Conservation (phyloP, 2,797 vertebrate species). For the Eulemur rubriventer region DNA sequence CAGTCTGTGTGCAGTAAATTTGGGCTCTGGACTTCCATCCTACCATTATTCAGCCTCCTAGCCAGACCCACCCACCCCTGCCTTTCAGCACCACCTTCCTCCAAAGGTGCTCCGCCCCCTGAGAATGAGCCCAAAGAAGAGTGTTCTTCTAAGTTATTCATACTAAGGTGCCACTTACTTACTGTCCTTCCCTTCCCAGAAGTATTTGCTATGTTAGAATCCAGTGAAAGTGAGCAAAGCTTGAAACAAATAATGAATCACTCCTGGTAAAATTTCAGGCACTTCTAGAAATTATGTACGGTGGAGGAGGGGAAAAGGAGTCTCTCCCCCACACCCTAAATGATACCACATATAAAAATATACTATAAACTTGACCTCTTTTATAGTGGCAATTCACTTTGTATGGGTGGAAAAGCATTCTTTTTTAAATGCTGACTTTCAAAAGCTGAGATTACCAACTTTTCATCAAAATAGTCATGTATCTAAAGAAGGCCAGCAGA, state of each 20-base stretch:
- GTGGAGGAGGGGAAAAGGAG: neutral
- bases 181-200: constrained; percentile 4
- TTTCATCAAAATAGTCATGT: constrained; percentile 12
- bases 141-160: constrained; percentile 58
- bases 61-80: neutral
- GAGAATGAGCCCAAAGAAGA: neutral
- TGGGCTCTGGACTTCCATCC: neutral
- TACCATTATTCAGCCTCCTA: neutral
- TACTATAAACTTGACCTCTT: neutral
- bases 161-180: neutral
- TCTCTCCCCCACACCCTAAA: neutral
- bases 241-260: constrained; percentile 36
- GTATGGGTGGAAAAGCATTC: neutral
- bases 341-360: neutral
- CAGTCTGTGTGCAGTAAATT: neutral
- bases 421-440: constrained; percentile 53
- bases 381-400: neutral
- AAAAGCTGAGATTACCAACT: constrained; percentile 1
- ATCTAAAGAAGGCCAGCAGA: neutral
- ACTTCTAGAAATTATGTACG: neutral
- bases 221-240: constrained; percentile 48
- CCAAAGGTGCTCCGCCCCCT: neutral
- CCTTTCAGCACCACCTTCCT: neutral
- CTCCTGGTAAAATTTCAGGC: constrained; percentile 29
- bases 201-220: constrained; percentile 18